Evolutionary conservation across 2,113 vertebrate genomes (phyloP).

Genomic region (Philantomba maxwellii): DNA sequence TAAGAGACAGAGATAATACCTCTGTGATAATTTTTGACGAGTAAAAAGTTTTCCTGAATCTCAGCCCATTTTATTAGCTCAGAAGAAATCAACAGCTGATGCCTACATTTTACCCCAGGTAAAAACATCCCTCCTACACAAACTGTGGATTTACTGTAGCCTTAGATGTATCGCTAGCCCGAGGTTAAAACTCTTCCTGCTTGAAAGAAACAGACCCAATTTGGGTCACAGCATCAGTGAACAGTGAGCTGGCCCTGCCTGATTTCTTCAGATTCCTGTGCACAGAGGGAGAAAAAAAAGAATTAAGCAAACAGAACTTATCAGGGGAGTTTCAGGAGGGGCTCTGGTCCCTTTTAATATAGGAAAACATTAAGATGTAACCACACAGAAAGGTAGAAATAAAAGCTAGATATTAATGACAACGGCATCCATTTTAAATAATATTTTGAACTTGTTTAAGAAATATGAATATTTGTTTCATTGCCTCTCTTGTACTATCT

Average conservation of each 20-base stretch:
- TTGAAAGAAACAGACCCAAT: conserved; percentile 5
- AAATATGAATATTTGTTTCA: neutral
- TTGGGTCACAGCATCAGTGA: neutral
- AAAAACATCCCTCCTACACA: conserved; percentile 9
- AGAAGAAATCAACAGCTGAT: neutral
- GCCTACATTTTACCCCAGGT: neutral
- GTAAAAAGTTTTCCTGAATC: neutral
- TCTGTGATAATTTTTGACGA: neutral
- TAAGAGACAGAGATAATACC: neutral
- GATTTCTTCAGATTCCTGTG: neutral
- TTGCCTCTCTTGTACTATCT: neutral
- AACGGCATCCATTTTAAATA: neutral
- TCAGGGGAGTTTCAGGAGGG: neutral
- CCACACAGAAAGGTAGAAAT: neutral
- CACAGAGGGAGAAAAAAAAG: neutral
- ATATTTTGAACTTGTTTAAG: neutral
- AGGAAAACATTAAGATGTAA: neutral
- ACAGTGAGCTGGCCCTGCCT: neutral
- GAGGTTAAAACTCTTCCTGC: neutral
- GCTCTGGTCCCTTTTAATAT: neutral
- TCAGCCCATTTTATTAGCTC: neutral
- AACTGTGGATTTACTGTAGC: neutral
- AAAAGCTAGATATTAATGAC: neutral
- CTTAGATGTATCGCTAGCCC: neutral
- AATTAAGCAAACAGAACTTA: conserved; percentile 8